Evolutionary conservation across 2,797 vertebrate genomes (phyloP).

Genomic region (Hylomyscus alleni): DNA sequence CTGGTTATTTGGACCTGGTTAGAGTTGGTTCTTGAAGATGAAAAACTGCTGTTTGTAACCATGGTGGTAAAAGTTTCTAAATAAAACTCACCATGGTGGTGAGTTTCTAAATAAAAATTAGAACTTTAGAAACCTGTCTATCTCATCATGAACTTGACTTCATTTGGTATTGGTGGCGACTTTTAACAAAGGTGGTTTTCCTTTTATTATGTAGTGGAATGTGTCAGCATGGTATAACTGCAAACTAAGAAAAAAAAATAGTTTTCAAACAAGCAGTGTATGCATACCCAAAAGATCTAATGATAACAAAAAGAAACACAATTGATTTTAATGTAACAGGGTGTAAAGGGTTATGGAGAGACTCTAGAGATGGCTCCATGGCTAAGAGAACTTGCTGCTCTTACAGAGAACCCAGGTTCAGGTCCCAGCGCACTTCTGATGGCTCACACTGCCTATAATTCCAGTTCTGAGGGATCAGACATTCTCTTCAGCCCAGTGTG

Average conservation of each 20-base stretch:
- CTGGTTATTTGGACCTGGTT: background rate
- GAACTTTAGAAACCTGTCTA: constrained; percentile 15
- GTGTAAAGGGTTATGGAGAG: background rate
- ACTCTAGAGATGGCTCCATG: too few relatives aligned
- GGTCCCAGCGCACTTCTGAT: background rate
- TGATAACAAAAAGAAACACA: background rate
- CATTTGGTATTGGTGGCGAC: background rate
- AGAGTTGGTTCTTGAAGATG: background rate
- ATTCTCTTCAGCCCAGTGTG: background rate
- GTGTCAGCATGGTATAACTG: background rate
- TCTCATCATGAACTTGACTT: background rate
- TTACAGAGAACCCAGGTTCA: background rate
- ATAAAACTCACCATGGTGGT: background rate
- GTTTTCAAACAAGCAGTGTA: constrained; percentile 33
- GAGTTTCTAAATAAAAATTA: constrained; percentile 49
- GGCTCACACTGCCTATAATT: background rate
- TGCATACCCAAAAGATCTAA: background rate
- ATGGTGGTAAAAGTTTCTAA: constrained; percentile 28
- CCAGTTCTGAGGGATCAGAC: background rate
- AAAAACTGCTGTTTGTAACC: background rate
- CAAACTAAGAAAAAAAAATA: background rate
- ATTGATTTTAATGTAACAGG: constrained; percentile 4
- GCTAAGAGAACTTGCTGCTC: background rate
- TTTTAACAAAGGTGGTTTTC: background rate
- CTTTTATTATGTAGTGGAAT: background rate